Base-by-base conservation (phyloP, 2,888 invertebrate genomes). In the Steinernema scapterisci region DNA sequence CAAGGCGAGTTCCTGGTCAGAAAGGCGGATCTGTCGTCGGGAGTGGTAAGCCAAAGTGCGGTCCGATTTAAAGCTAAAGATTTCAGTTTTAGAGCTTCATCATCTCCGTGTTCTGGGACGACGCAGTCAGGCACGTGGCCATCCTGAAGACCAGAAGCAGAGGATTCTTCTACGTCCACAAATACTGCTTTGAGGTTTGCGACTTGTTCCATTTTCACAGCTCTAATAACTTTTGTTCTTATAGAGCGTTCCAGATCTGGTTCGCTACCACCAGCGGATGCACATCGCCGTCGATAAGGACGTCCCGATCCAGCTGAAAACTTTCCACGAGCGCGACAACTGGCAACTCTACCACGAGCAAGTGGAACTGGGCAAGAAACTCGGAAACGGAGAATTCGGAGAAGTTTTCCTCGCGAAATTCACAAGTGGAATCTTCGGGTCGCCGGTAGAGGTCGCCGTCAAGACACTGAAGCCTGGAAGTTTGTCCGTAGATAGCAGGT, bases 321-420 rank as follows among this genome's bases (percentile, higher is more conserved):
- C 63, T 19, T 76, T 73, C 63, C 74, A 80, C 31, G 75, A 77
- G 19, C 71, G 82, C 25, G 80, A 80, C 45, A 75, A 77, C 56
- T 83, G 83, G 83, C 79, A 83, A 54, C 74, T 83, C 71, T 79
- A 83, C 73, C 83, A 83, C 70, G 83, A 83, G 75, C 83, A 83
- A 75, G 78, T 83, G 5, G 75, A 73, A 27, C 51, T 81, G 73
- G 79, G 78, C 0, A 76, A 77, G 43, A 79, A 79, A 63, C 74
- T 83, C 19, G 83, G 82, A 25, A 78, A 79, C 51, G 83, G 83
- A 1, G 80, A 82, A 72, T 83, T 83, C 73, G 83, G 83, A 21
- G 83, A 83, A 25, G 83, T 83, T 3, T 77, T 79, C 71, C 72
- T 73, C 21, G 82, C 80, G 0, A 74, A 72, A 48, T 71, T 82